Evolutionary conservation across 2,888 invertebrate species (phyloP).

Genomic region (Lasius fuliginosus): DNA sequence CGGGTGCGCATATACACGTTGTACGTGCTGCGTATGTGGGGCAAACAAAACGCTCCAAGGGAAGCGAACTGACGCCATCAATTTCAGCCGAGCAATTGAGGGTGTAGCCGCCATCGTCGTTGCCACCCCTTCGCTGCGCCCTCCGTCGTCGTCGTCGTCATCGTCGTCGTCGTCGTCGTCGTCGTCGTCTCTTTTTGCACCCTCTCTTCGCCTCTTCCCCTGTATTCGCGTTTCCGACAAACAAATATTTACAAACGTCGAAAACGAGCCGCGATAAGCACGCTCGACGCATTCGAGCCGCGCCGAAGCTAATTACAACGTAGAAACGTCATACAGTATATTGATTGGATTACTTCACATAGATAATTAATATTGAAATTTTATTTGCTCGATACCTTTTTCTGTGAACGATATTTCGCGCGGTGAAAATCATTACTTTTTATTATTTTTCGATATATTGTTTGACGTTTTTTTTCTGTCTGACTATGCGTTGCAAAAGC

Average conservation of each 20-base stretch:
- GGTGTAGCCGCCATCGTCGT: slow-evolving; percentile 32
- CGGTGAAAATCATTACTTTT: background rate
- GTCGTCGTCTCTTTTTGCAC: background rate
- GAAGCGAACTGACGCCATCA: slow-evolving; percentile 55
- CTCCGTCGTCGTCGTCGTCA: background rate
- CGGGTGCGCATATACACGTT: background rate
- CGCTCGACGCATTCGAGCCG: background rate
- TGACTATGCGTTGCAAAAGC: background rate
- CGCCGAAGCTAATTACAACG: background rate
- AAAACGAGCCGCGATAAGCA: slow-evolving; percentile 21
- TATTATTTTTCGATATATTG: background rate
- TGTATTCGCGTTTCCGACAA: slow-evolving; percentile 22
- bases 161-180: background rate
- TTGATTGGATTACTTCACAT: background rate
- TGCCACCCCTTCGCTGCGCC: background rate
- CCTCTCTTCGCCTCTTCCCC: background rate
- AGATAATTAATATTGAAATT: background rate
- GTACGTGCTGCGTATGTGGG: slow-evolving; percentile 17
- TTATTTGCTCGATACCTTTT: background rate
- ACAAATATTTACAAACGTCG: slow-evolving; percentile 40
- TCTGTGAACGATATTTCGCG: background rate
- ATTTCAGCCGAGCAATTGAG: slow-evolving; percentile 55
- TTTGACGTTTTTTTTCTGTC: background rate
- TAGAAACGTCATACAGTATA: background rate
- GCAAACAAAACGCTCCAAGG: slow-evolving; percentile 50